A percentile compares a stretch with the other conserved stretches of the same genome.
phyloP scores from a whole-genome alignment of 2,113 vertebrate genomes.

The Erythrolamprus reginae region DNA sequence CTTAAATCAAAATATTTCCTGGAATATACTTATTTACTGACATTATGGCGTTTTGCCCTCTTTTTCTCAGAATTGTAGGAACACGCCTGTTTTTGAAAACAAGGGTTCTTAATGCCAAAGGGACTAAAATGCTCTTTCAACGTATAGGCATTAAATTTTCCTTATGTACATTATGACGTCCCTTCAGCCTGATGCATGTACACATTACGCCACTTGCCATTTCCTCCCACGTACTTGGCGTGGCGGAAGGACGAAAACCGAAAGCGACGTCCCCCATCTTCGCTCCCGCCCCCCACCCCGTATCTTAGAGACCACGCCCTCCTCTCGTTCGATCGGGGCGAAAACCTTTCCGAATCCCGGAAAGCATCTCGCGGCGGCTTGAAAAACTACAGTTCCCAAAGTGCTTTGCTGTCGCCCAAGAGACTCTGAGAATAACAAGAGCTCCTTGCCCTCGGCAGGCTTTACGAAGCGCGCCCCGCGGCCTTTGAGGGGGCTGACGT shows the following conservation, averaged over 20 bases:
- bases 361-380: background rate
- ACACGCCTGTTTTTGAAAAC: no score
- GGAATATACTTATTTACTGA: no score
- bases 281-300: fast-evolving
- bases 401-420: background rate
- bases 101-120: no score
- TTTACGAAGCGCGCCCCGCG: background rate
- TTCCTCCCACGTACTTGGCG: background rate
- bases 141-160: no score
- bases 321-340: background rate
- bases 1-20: no score
- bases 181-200: no score
- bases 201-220: background rate
- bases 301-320: background rate
- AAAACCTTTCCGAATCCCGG: background rate
- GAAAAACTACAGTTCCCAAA: background rate
- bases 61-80: no score
- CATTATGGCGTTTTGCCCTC: no score
- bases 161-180: no score
- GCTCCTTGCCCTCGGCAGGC: background rate
- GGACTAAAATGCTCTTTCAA: no score
- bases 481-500: no score
- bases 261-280: background rate
- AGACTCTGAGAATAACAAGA: background rate
- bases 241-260: background rate